Evolutionary conservation across 2,888 invertebrate species (phyloP), one percentile per base, ranked within the genome.

Genomic region (Chalcis sispes): DNA sequence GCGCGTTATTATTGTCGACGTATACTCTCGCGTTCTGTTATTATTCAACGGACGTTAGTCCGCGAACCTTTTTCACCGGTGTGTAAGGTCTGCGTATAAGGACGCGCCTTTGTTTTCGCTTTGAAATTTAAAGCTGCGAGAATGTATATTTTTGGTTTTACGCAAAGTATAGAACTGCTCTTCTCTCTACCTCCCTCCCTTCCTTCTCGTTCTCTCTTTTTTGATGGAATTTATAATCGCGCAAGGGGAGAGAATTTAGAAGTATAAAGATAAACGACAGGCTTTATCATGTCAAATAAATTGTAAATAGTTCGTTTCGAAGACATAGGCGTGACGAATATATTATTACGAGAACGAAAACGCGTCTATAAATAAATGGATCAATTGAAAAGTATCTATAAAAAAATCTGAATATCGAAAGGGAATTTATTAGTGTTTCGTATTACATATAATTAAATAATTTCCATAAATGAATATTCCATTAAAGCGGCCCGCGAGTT

Each of bases 241-340:
- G 64, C 20, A 27, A 20, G 59, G 64, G 29, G 46, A 20, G 59
- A 36, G 13, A 20, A 8, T 20, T 65, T 23, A 1, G 32, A 23
- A 23, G 23, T 36, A 27, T 48, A 64, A 73, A 73, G 59, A 66
- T 65, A 50, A 65, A 73, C 66, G 66, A 50, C 59, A 48, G 72
- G n/a, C 67, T 73, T 73, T 67, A 73, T 73, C 67, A 67, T 52
- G 40, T 54, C 42, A 50, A 54, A 52, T 65, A 64, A 72, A 72
- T 72, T 65, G 65, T 48, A 42, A 72, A 42, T 15, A 15, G n/a
- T n/a, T n/a, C 48, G n/a, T 23, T 46, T 3, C 15, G 42, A 13
- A 42, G 25, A 59, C 36, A 58, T 52, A 66, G 58, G 40, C 52
- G 54, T 62, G 54, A 67, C 67, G 46, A 61, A 61, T 73, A 73